Base-by-base conservation (phyloP, 2,888 invertebrate genomes). In the Scelioninae gen. 2 region DNA sequence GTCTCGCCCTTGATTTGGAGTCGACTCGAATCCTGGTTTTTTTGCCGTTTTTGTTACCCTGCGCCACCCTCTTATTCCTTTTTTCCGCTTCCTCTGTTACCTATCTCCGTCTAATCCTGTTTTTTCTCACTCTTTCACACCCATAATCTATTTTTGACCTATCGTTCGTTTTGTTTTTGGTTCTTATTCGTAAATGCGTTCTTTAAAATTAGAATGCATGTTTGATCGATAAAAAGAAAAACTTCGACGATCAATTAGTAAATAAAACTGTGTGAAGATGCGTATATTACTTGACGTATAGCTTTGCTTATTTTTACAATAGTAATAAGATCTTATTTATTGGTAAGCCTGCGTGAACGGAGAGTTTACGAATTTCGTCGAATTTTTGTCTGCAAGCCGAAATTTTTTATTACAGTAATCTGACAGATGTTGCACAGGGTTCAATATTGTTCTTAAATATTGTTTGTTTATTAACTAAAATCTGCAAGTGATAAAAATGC, bases 1-100 rank as follows among this genome's bases (percentile, higher is more conserved):
- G 79, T 81, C 81, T 80, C 81, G 81, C 81, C 80, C 80, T 81
- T 81, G 82, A 81, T 82, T 82, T 79, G 79, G 80, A 81, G 77
- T 78, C 76, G 77, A 78, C 75, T 77, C 50, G 77, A 73, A 77
- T 75, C 76, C 76, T 78, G 76, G 63, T 79, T 80, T 22, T 79
- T 60, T 73, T 74, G 46, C 43, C 28, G 11, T 70, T 58, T 53
- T 69, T 53, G 31, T 37, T 55, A 63, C 60, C 69, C 64, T 57
- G 55, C 45, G 50, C 64, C 45, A 22, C 53, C 53, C 37, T 58
- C 55, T 65, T 65, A n/a, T 45, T 61, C 57, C 33, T 52, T 45
- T 53, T 65, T 65, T 11, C 58, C 25, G 31, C 31, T 50, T 57
- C 55, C 39, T 22, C 52, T 10, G 11, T 19, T 10, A 6, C 28